A percentile compares a stretch with the other conserved stretches of the same genome.
phyloP scores from a whole-genome alignment of 2,888 invertebrate genomes.

The Hesperia comma region DNA sequence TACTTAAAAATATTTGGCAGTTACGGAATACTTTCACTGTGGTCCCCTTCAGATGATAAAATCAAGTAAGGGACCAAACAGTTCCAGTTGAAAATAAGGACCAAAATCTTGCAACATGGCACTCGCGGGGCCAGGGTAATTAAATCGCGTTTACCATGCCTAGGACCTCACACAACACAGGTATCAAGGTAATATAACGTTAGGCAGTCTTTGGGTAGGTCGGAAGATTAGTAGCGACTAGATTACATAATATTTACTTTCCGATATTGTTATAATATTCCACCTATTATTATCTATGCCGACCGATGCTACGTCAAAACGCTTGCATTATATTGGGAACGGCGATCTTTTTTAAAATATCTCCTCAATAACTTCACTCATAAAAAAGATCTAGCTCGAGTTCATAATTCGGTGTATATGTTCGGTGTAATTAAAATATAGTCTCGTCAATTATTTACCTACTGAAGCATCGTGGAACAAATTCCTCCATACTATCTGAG shows the following conservation, averaged over 20 bases:
- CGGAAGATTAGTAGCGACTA: slow-evolving; percentile 82
- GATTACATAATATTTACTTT: slow-evolving; percentile 49
- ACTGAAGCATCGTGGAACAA: too few relatives aligned
- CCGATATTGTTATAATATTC: slow-evolving; percentile 52
- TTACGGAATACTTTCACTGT: slow-evolving; percentile 13
- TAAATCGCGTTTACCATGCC: slow-evolving; percentile 57
- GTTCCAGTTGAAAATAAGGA: slow-evolving; percentile 1
- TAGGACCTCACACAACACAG: slow-evolving; percentile 72
- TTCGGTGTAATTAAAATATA: too few relatives aligned
- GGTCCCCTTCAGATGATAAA: not conserved
- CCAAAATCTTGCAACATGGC: slow-evolving; percentile 66
- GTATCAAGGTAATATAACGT: slow-evolving; percentile 73
- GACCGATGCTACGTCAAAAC: slow-evolving; percentile 57
- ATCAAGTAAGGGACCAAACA: not conserved
- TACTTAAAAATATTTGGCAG: slow-evolving; percentile 7
- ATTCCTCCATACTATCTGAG: too few relatives aligned
- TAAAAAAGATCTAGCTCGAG: too few relatives aligned
- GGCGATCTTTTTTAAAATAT: slow-evolving; percentile 48
- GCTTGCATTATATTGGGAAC: slow-evolving; percentile 45
- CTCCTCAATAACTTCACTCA: slow-evolving; percentile 25
- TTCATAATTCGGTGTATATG: too few relatives aligned
- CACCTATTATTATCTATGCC: slow-evolving; percentile 66
- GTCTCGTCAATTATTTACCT: too few relatives aligned
- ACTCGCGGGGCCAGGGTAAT: slow-evolving; percentile 68
- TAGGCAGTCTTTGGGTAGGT: slow-evolving; percentile 85